Evolutionary conservation across 2,113 vertebrate species (phyloP), one percentile per base, ranked within the genome.

Genomic region (Tyrannus savana): DNA sequence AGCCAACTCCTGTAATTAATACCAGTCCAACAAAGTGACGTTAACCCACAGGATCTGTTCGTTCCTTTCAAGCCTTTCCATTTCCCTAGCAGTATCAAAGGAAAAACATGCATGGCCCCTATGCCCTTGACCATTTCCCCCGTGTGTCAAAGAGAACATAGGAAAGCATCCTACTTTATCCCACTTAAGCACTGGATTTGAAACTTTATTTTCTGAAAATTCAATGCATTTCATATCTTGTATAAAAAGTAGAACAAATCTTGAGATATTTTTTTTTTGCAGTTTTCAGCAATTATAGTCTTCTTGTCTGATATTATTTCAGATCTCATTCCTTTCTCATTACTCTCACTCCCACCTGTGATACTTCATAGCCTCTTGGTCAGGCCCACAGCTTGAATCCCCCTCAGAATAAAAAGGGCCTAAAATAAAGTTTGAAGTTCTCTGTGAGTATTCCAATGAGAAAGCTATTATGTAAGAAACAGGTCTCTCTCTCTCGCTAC

Each of bases 71-170:
- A 64, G 12, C 2, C 11, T 50, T 84, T 81, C 13, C 2, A 72
- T 13, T 7, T 93, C 35, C 59, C 3, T 7, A 14, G 4, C 3
- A 89, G 18, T 7, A 72, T 7, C 16, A 60, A 84, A 62, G 4
- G 0, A 6, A 58, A 35, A 39, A 60, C 44, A 2, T 14, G 2
- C 7, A 28, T 5, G 22, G 6, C 14, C 4, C 16, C 4, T 33
- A 13, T 44, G 10, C 42, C 18, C 14, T 71, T 47, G 12, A 25
- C 15, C 4, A 11, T 50, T 85, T 50, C 2, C 1, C 2, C 10
- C 1, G 19, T 19, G 5, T 53, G 16, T 24, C 59, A 80, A 3
- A 35, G 13, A 44, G 7, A 89, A 24, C 3, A 22, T 9, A 23
- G 11, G 33, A 73, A 77, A 39, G 5, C 10, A 67, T 3, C 3